Conservation (phyloP, 2,797 vertebrate genomes). For the Chelonia mydas region DNA sequence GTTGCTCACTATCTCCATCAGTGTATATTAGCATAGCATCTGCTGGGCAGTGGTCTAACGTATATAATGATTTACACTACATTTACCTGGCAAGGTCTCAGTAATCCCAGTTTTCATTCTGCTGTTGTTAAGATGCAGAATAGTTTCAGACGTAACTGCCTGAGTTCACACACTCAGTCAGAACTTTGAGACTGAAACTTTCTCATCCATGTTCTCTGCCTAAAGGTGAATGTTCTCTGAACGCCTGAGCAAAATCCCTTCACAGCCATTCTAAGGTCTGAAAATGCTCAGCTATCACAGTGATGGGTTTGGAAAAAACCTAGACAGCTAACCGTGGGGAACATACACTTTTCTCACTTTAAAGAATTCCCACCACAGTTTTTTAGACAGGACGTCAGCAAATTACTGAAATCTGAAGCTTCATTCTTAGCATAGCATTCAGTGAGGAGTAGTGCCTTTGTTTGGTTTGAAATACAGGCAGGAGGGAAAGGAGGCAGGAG, state of each 20-base stretch:
- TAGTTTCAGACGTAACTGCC: not conserved
- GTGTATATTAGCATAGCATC: not conserved
- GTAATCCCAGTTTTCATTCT: constrained; percentile 32
- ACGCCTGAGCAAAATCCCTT: constrained; percentile 48
- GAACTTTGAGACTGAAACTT: constrained; percentile 16
- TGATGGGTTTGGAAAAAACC: constrained; percentile 12
- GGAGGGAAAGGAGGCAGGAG: not conserved
- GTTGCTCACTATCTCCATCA: constrained; percentile 23
- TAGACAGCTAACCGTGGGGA: not conserved
- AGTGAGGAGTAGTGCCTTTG: constrained; percentile 61
- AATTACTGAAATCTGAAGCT: not conserved
- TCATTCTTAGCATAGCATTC: constrained; percentile 23
- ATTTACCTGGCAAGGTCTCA: constrained; percentile 25
- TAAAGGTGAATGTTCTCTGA: constrained; percentile 26
- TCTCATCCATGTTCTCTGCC: constrained; percentile 17
- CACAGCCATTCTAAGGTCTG: constrained; percentile 20
- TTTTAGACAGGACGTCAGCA: not conserved
- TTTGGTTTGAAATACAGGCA: constrained; percentile 46
- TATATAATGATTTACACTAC: not conserved
- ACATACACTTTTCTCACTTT: not conserved
- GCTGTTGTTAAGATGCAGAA: not conserved
- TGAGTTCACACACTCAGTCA: not conserved
- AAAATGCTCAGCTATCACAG: constrained; percentile 18
- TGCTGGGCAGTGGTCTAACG: not conserved
- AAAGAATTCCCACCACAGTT: constrained; percentile 12